Base-by-base conservation (phyloP, 2,113 vertebrate genomes). In the Archocentrus centrarchus region DNA sequence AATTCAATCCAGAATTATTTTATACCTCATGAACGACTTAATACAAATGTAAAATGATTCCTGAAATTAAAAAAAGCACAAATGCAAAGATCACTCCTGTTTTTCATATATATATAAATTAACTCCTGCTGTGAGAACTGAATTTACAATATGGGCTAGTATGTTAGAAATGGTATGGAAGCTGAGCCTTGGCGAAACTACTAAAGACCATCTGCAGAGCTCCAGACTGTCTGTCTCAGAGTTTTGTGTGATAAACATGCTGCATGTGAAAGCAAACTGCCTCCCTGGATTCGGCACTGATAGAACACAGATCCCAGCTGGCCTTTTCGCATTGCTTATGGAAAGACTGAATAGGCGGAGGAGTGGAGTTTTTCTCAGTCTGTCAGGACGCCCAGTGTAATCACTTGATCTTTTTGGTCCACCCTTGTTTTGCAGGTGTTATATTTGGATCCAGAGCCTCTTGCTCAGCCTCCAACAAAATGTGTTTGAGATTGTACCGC, bases 381-480 rank as follows among this genome's bases (percentile, higher is more conserved):
- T 92, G 88, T 88, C 86, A 82, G 73, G 47, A 73, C 7, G 75
- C 82, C 87, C 87, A 57, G 86, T 83, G 57, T 86, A 89, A 93
- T 94, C 94, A 87, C 92, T 92, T 91, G 86, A 92, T 93, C 86
- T 88, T 68, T 75, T 61, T 81, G 83, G 86, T 85, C 89, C 92
- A 78, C 78, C 78, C 86, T 85, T 70, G n/a, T 92, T 91, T 92
- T 75, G 88, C 92, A 93, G 91, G 92, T 95, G 90, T 95, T 95
- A 91, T 83, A 92, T 92, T 93, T 93, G 87, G 91, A 93, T 73
- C 53, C 77, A 32, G 73, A 83, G 37, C 35, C 82, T 81, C 73
- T 83, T 20, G 1, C 78, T 59, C 59, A 68, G 75, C 50, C 83
- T 81, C 80, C 58, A 82, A 83, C 59, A 84, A 88, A 92, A 85